Conservation (phyloP, 2,888 invertebrate species). For the Tiphia femorata region DNA sequence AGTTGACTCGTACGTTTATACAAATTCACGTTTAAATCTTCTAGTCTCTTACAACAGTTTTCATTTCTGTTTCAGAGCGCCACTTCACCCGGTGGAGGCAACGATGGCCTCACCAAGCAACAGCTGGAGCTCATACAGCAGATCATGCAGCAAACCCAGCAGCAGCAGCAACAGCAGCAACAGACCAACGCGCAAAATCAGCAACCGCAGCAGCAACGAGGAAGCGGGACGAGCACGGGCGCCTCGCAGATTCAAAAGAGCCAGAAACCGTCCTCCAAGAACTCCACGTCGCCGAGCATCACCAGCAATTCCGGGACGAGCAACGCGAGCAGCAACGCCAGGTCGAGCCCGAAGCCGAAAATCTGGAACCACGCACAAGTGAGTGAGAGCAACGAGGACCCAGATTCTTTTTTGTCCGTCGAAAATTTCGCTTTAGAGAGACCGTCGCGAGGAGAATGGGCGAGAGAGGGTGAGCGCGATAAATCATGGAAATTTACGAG, state of each 20-base stretch:
- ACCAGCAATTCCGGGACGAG: constrained; percentile 50
- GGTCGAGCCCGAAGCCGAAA: constrained; percentile 69
- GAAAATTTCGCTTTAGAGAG: too few species aligned
- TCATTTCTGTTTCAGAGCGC: constrained; percentile 63
- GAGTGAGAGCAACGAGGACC: too few species aligned
- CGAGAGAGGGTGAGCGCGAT: too few species aligned
- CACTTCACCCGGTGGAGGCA: constrained; percentile 69
- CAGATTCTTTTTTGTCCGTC: too few species aligned
- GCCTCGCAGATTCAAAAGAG: constrained; percentile 67
- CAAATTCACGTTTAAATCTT: neutral
- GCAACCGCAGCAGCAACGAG: constrained; percentile 47
- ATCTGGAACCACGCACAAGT: constrained; percentile 73
- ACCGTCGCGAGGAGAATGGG: too few species aligned
- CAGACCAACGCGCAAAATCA: constrained; percentile 51
- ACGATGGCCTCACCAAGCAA: constrained; percentile 80
- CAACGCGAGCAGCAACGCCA: constrained; percentile 51
- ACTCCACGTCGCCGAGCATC: constrained; percentile 56
- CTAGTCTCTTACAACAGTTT: neutral
- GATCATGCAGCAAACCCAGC: constrained; percentile 83
- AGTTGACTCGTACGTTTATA: too few species aligned
- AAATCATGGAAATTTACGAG: too few species aligned
- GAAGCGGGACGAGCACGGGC: too few species aligned
- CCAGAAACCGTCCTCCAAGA: constrained; percentile 65
- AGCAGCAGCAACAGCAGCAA: constrained; percentile 67
- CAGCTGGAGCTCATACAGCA: constrained; percentile 83